These are phyloP conservation scores for Callocephalon fimbriatum DNA, from an alignment of 2,113 vertebrate genomes.

Conservation along the genomic window DNA sequence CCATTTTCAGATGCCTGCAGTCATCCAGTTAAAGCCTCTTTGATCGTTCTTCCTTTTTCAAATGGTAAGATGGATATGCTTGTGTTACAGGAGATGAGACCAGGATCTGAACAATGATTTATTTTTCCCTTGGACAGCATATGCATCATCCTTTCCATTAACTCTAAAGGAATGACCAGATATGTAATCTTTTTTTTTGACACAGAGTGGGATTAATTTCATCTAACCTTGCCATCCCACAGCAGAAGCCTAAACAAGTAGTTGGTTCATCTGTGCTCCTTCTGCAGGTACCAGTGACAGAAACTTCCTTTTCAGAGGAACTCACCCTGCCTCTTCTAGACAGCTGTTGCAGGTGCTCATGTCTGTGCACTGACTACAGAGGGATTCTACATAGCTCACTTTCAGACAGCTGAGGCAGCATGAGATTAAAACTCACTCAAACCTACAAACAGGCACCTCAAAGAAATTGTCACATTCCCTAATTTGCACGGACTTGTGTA, in stretches of 20 bases:
- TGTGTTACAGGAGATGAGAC: constrained; percentile 16
- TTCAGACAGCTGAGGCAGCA: background rate
- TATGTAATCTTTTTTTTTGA: background rate
- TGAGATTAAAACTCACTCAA: background rate
- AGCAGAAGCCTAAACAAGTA: fast-evolving
- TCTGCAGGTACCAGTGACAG: background rate
- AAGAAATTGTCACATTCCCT: background rate
- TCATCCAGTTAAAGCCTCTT: constrained; percentile 3
- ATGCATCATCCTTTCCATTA: constrained; percentile 47
- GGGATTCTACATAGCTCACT: background rate
- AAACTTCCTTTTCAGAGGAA: background rate
- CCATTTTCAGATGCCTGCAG: constrained; percentile 4
- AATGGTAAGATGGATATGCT: background rate
- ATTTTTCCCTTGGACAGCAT: constrained; percentile 34
- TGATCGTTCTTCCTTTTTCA: constrained; percentile 16
- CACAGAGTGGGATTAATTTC: background rate
- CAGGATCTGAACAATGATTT: constrained; percentile 38
- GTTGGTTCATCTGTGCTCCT: background rate
- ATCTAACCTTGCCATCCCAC: background rate
- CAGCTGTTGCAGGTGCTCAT: background rate
- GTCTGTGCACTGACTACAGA: background rate
- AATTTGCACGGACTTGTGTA: background rate
- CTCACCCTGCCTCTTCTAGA: background rate
- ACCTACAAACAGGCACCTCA: background rate
- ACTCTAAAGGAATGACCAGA: constrained; percentile 13